A percentile compares a stretch with the other conserved stretches of the same genome.
These are phyloP conservation scores for Pantherophis vulpinus DNA, from an alignment of 2,797 vertebrate species.

Conservation along the genomic window DNA sequence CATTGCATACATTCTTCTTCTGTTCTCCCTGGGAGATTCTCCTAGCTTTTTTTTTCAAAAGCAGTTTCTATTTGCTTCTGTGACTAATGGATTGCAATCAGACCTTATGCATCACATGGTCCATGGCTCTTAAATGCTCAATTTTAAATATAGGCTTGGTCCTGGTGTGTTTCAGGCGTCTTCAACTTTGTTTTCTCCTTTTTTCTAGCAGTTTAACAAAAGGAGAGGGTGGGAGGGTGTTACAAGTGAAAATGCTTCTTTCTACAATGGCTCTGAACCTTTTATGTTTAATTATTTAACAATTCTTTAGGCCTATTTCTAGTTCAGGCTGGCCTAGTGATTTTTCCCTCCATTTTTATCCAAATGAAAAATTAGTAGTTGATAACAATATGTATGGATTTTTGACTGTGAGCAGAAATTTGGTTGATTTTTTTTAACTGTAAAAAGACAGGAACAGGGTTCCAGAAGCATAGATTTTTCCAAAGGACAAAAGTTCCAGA, in stretches of 20 bases:
- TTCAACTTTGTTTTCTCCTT: background rate
- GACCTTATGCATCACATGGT: background rate
- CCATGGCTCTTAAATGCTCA: constrained; percentile 25
- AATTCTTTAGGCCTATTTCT: background rate
- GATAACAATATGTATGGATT: background rate
- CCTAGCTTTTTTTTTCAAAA: background rate
- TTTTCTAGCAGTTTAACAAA: background rate
- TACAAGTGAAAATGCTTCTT: background rate
- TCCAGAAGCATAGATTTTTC: background rate
- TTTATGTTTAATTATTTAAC: background rate
- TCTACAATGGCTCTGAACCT: background rate
- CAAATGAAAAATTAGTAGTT: background rate
- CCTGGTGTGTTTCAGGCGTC: constrained; percentile 30
- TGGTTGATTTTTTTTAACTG: background rate
- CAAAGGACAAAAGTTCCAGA: background rate
- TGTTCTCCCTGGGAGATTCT: background rate
- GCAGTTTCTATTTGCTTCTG: background rate
- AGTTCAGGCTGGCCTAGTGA: background rate
- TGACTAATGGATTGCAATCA: constrained; percentile 25
- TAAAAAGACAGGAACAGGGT: background rate
- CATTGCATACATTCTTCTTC: background rate
- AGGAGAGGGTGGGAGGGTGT: background rate
- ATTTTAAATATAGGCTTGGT: fast-evolving
- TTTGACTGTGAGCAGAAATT: background rate
- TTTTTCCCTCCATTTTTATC: background rate